Evolutionary conservation across 2,113 vertebrate genomes (phyloP).

Genomic region (Syngnathoides biaculeatus): DNA sequence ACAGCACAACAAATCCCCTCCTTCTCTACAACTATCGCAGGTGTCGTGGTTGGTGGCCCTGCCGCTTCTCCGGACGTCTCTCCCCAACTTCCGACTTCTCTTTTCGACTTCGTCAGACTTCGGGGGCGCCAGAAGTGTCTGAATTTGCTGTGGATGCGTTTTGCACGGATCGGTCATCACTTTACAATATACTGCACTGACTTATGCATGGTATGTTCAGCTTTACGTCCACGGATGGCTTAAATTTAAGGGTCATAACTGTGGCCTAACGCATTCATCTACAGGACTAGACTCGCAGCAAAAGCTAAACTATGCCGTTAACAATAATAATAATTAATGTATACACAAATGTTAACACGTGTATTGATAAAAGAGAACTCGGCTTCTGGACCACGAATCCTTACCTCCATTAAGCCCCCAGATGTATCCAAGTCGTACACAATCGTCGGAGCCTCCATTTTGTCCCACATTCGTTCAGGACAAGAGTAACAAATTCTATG

Average conservation of each 20-base stretch:
- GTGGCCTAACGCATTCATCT: background rate
- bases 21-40: constrained; percentile 95
- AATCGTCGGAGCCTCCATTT: constrained; percentile 97
- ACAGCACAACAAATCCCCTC: constrained; percentile 90
- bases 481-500: constrained; percentile 25
- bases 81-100: constrained; percentile 82
- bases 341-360: background rate
- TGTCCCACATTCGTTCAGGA: constrained; percentile 92
- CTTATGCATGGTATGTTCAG: constrained; percentile 1
- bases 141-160: constrained; percentile 84
- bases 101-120: constrained; percentile 91
- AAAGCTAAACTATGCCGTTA: background rate
- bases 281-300: background rate
- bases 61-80: constrained; percentile 88
- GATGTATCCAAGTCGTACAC: constrained; percentile 97
- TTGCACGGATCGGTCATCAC: background rate
- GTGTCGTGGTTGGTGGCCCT: constrained; percentile 95
- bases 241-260: background rate
- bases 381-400: constrained; percentile 43
- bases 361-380: background rate
- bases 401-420: constrained; percentile 95
- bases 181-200: background rate
- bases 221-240: background rate
- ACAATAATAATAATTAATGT: background rate
- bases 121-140: constrained; percentile 89